These are phyloP conservation scores for Lepidocyrtoides sp. DNA, from an alignment of 2,888 invertebrate genomes.

Conservation along the genomic window DNA sequence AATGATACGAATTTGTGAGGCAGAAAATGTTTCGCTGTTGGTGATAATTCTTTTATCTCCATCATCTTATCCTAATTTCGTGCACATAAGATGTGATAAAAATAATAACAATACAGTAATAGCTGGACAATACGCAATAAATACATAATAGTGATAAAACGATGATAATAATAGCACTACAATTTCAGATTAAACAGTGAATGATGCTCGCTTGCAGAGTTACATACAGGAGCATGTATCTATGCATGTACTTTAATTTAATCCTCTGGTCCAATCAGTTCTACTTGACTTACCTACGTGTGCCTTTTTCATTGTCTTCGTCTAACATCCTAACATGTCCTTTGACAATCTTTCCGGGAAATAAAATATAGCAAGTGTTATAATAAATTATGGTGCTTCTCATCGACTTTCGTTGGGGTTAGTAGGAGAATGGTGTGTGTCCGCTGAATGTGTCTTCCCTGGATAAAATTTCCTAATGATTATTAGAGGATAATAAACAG, in stretches of 20 bases:
- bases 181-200: background rate
- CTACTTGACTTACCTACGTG: background rate
- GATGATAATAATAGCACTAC: background rate
- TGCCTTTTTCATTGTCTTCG: background rate
- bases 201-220: background rate
- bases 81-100: background rate
- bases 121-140: constrained; percentile 25
- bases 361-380: constrained; percentile 28
- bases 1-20: constrained; percentile 33
- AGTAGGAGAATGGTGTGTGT: background rate
- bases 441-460: background rate
- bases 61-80: background rate
- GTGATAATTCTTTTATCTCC: background rate
- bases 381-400: constrained; percentile 14
- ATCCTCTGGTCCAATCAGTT: too few species aligned
- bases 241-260: too few species aligned
- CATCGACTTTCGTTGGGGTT: background rate
- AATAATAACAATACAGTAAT: background rate
- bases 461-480: background rate
- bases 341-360: background rate
- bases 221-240: too few species aligned
- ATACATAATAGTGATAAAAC: background rate
- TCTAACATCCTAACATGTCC: constrained; percentile 27
- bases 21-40: background rate
- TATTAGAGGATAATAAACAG: background rate